Evolutionary conservation across 2,797 vertebrate genomes (phyloP), one percentile per base, ranked within the genome.

Genomic region (Artibeus lituratus): DNA sequence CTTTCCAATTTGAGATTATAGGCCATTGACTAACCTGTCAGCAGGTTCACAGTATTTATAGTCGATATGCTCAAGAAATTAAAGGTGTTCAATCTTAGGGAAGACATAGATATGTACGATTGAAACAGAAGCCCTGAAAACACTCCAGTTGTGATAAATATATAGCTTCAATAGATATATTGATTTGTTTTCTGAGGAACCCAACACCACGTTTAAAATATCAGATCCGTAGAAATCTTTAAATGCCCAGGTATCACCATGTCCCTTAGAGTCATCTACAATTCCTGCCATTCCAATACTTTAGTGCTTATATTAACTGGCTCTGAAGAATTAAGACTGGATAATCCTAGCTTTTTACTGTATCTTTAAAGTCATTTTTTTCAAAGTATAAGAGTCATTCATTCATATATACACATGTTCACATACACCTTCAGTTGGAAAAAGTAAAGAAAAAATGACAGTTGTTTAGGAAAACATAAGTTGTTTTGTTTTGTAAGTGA

Each of bases 11-110:
- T 94, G 86, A 90, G 14, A 96, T 90, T 97, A 59, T 76, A 97
- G 80, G 51, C 29, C 37, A 90, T 78, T 97, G 94, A 97, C 77
- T 91, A 76, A 95, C 78, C 90, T 97, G 92, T 90, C 95, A 97
- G 94, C 84, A 88, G 78, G 95, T 72, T 96, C 77, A 88, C 22
- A 90, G 29, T 57, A 94, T 92, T 97, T 97, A 97, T 91, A 94
- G 95, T 81, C 16, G 16, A 72, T 97, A 96, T 83, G 12, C 82
- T 97, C 84, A 96, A 97, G 97, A 97, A 98, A 98, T 97, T 97
- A 97, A 98, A 98, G 98, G 10, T 7, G 49, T 85, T 97, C 83
- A 65, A 93, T 91, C 95, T 96, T 97, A 67, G 49, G 67, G 29
- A 95, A 95, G 55, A 70, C 90, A 73, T 26, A 89, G 2, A 16